Base-by-base conservation (phyloP, 2,797 vertebrate genomes). In the Pipistrellus pipistrellus region DNA sequence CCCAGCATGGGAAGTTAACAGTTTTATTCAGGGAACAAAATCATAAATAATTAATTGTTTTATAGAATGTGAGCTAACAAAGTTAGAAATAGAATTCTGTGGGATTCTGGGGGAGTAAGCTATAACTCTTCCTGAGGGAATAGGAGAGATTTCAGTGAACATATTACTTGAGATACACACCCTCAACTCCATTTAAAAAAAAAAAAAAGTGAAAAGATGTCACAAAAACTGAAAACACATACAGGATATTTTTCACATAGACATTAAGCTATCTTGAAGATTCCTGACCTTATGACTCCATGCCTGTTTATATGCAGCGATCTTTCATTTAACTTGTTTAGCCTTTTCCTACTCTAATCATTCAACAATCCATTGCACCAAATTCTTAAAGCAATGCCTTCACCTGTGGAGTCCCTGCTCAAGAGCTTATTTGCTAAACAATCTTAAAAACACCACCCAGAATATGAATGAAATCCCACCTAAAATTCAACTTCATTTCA, bases 1-100 rank as follows among this genome's bases (percentile, higher is more conserved):
- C 9, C 1, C 46, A 41, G 71, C 41, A 53, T 11, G 86, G 23
- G 55, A 87, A 88, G 75, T 72, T 71, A 55, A 68, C 59, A 76
- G 64, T 88, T 86, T 95, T 95, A 92, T 96, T 93, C 80, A 76
- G 69, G 46, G 83, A 93, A 85, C 21, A 85, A 90, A 73, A 72
- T 72, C n/a, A 92, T 93, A 92, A 94, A 96, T 95, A 96, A 97
- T 75, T 82, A 93, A 96, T 92, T 55, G 35, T 93, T 95, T 90
- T 73, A 89, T 73, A 90, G 55, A 82, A 35, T 90, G 48, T 66
- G 41, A 35, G 51, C 85, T 88, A 88, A 64, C 59, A 93, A 66
- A 89, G 48, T 12, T 75, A 95, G 85, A 93, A 96, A 94, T 88
- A 96, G 83, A 88, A 96, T 95, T 95, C 82, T 96, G 73, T 86